phyloP scores from a whole-genome alignment of 2,113 vertebrate genomes.

The Alectura lathami region DNA sequence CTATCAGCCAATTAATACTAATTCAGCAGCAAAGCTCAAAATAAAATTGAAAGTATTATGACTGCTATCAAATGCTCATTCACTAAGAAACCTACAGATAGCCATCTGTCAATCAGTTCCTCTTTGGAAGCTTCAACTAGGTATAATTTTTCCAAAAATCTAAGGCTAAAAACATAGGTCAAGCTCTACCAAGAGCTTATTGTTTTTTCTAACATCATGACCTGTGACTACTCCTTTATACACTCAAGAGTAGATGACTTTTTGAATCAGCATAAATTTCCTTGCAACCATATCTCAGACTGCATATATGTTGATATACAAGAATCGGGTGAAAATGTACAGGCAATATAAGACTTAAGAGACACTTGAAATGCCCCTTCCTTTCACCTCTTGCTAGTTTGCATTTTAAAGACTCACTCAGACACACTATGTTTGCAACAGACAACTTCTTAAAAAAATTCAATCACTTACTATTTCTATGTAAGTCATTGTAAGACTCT shows the following conservation, averaged over 20 bases:
- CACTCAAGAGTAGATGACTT: neutral
- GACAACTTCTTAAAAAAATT: neutral
- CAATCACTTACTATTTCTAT: neutral
- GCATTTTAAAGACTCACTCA: neutral
- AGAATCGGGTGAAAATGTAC: neutral
- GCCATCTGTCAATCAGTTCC: neutral
- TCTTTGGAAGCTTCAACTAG: neutral
- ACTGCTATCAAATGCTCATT: neutral
- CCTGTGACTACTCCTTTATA: neutral
- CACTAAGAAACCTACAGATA: neutral
- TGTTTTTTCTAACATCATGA: no score
- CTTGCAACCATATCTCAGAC: neutral
- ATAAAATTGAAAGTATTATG: neutral
- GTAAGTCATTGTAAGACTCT: no score
- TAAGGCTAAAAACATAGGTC: neutral
- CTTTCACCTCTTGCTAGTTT: neutral
- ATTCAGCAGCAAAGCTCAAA: neutral
- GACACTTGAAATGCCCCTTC: neutral
- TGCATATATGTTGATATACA: neutral
- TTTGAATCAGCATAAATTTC: neutral
- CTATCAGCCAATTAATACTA: neutral
- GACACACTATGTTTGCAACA: neutral
- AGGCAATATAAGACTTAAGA: neutral
- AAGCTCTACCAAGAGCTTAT: neutral
- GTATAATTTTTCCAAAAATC: neutral